Percentiles rank a stretch among this genome's conserved stretches.
These are phyloP conservation scores for Pocillopora verrucosa DNA, from an alignment of 64 coral and sea anemone genomes.

Conservation along the genomic window DNA sequence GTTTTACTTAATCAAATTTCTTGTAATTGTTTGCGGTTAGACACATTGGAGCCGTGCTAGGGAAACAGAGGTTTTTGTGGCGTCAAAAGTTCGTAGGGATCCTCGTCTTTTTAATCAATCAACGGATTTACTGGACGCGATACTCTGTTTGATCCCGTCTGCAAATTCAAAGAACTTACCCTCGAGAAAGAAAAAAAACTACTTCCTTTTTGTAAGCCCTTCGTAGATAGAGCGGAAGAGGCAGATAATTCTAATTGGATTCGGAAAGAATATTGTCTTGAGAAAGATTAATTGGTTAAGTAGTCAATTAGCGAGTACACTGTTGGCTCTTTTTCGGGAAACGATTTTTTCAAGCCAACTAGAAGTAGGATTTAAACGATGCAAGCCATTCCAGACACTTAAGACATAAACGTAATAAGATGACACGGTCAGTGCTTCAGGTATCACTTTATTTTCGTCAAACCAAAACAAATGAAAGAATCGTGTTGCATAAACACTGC, in stretches of 20 bases:
- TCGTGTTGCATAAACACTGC: no score
- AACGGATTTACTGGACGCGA: neutral
- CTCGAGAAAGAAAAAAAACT: neutral
- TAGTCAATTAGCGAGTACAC: neutral
- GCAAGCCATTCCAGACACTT: no score
- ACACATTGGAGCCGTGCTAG: neutral
- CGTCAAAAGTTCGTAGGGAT: neutral
- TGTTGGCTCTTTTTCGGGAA: neutral
- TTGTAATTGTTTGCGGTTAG: neutral
- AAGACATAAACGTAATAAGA: no score
- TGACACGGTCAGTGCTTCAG: no score
- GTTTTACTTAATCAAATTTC: neutral
- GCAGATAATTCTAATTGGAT: neutral
- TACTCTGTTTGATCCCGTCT: neutral
- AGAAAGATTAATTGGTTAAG: neutral
- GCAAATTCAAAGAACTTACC: neutral
- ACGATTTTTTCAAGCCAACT: neutral
- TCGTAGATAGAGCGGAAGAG: neutral
- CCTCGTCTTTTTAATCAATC: neutral
- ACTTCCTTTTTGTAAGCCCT: neutral
- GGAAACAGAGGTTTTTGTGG: neutral
- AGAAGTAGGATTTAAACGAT: no score
- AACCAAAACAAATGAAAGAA: no score
- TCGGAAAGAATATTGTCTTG: neutral
- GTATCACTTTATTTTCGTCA: no score